phyloP scores from a whole-genome alignment of 2,113 vertebrate species.

The Platycercus adscitus region DNA sequence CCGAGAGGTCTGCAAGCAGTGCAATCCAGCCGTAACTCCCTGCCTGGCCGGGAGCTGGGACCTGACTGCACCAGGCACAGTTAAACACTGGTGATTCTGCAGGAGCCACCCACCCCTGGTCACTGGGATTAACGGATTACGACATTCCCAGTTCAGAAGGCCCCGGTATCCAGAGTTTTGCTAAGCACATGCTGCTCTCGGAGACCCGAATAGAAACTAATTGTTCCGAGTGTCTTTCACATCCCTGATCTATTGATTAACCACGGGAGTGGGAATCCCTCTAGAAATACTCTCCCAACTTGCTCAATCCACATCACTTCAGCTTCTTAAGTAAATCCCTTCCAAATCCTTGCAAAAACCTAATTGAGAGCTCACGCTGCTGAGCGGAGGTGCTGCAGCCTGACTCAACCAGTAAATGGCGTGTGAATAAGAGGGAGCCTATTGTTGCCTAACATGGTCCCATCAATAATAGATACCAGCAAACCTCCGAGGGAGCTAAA shows the following conservation, averaged over 20 bases:
- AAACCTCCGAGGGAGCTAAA: constrained; percentile 83
- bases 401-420: constrained; percentile 77
- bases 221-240: not conserved
- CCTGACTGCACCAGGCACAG: not conserved
- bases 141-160: not conserved
- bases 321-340: constrained; percentile 70
- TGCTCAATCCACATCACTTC: constrained; percentile 58
- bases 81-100: not conserved
- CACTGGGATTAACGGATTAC: not conserved
- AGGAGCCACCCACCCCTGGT: not conserved
- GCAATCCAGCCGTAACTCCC: not conserved
- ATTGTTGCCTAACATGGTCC: constrained; percentile 77
- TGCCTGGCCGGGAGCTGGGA: not conserved
- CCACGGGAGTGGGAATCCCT: not conserved
- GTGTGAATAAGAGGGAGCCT: constrained; percentile 76
- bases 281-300: constrained; percentile 47
- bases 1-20: not conserved
- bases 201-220: not conserved
- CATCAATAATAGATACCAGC: constrained; percentile 90
- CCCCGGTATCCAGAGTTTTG: not conserved
- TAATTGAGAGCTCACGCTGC: constrained; percentile 74
- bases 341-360: constrained; percentile 71
- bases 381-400: constrained; percentile 69
- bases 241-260: constrained; percentile 47
- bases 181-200: not conserved